Evolutionary conservation across 1,140 invertebrate genomes (phyloP).

Genomic region (Drosophila tropicalis): DNA sequence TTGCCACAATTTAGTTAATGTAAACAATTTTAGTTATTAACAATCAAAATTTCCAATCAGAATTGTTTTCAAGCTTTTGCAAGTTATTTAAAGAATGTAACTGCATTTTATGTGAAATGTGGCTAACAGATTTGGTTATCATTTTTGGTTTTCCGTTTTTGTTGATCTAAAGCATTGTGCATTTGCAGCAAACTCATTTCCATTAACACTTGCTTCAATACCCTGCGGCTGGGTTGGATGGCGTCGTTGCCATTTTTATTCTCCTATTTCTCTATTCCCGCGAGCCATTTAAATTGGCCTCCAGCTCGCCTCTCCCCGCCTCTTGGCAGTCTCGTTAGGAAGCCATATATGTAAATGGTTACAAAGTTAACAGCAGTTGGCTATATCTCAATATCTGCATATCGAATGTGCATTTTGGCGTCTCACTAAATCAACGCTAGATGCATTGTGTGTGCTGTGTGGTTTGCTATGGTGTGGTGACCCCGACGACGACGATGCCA

Average conservation of each 20-base stretch:
- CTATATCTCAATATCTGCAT: conserved; percentile 8
- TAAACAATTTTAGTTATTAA: too few relatives aligned
- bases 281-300: conserved; percentile 9
- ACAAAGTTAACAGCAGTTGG: conserved; percentile 12
- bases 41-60: too few relatives aligned
- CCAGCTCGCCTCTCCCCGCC: background rate
- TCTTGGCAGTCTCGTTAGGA: conserved; percentile 29
- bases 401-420: conserved; percentile 24
- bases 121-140: too few relatives aligned
- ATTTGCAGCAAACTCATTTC: background rate
- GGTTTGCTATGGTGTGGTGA: background rate
- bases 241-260: conserved; percentile 6
- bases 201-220: background rate
- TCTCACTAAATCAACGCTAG: conserved; percentile 18
- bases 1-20: too few relatives aligned
- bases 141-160: too few relatives aligned
- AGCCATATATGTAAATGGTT: conserved; percentile 19
- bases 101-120: too few relatives aligned
- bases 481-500: conserved; percentile 3
- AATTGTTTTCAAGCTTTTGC: too few relatives aligned
- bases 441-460: background rate
- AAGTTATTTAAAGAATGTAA: too few relatives aligned
- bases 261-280: conserved; percentile 33
- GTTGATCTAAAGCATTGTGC: too few relatives aligned
- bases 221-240: background rate